Evolutionary conservation across 2,888 invertebrate species (phyloP), one percentile per base, ranked within the genome.

Genomic region (Orthosia cruda): DNA sequence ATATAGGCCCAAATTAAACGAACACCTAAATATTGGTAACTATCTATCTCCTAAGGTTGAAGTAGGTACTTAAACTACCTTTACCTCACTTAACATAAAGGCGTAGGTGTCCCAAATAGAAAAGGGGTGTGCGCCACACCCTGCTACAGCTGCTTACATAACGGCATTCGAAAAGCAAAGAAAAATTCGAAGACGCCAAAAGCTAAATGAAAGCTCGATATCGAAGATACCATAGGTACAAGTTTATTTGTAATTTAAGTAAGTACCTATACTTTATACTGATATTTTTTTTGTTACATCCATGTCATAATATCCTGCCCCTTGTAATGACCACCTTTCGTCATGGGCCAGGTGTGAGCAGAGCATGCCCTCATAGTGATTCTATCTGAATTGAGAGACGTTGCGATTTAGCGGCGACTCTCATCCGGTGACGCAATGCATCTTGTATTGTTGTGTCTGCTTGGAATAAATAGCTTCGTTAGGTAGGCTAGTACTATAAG

Each of bases 341-440:
- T 58, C 50, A 47, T 32, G 45, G 4, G 12, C 64, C 83, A 82
- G 59, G 77, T 65, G 61, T 55, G 26, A 32, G 59, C 32, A 47
- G 55, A 15, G 55, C 55, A 50, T 49, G n/a, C 52, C 49, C 47
- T 82, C 54, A 40, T 23, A 45, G 18, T 50, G 23, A 59, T 50
- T 26, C 23, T 49, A 20, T 77, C 45, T 72, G 52, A 71, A 61
- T 73, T 59, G 45, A 65, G 52, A 58, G 18, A 67, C 40, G 84
- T 73, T 81, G 80, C 77, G 81, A 80, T 79, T 83, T 47, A 83
- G 80, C 80, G 77, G 84, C 80, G 77, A 78, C 81, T 78, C 67
- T 88, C 89, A 88, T 91, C 90, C 89, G 91, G 88, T 91, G 91
- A 92, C 85, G 88, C 85, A 86, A 89, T 40, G 52, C 65, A 77